Conservation (phyloP, 2,888 invertebrate species). For the Pelosia muscerda region DNA sequence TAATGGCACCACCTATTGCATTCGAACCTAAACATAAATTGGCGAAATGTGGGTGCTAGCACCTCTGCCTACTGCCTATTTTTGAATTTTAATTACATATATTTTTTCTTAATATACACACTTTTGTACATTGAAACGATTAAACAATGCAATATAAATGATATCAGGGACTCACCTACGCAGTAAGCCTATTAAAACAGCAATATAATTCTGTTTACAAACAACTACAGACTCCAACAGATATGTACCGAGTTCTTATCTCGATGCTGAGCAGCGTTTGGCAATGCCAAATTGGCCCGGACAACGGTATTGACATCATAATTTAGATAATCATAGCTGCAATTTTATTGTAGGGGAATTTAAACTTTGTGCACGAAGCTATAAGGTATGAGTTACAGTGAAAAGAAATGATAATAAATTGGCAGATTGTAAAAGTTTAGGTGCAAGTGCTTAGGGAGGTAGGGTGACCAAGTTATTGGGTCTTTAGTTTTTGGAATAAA, state of each 20-base stretch:
- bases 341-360: conserved; percentile 21
- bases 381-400: conserved; percentile 50
- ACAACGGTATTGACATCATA: conserved; percentile 67
- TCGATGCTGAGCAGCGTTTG: conserved; percentile 39
- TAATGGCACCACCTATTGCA: too few relatives aligned
- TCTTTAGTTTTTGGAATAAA: neutral
- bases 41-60: too few relatives aligned
- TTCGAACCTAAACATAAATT: too few relatives aligned
- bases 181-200: conserved; percentile 15
- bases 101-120: neutral
- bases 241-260: conserved; percentile 33
- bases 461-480: conserved; percentile 46
- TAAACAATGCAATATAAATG: neutral
- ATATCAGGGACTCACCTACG: conserved; percentile 12
- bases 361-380: conserved; percentile 43
- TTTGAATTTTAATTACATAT: too few relatives aligned
- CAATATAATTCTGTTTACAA: conserved; percentile 10
- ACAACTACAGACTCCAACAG: neutral
- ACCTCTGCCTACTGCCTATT: too few relatives aligned
- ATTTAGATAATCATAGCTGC: conserved; percentile 64
- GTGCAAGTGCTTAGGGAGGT: conserved; percentile 50
- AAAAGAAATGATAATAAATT: conserved; percentile 24
- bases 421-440: conserved; percentile 45
- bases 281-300: conserved; percentile 44
- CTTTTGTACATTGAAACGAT: neutral